phyloP scores from a whole-genome alignment of 2,797 vertebrate species.

The Threskiornis aethiopicus region DNA sequence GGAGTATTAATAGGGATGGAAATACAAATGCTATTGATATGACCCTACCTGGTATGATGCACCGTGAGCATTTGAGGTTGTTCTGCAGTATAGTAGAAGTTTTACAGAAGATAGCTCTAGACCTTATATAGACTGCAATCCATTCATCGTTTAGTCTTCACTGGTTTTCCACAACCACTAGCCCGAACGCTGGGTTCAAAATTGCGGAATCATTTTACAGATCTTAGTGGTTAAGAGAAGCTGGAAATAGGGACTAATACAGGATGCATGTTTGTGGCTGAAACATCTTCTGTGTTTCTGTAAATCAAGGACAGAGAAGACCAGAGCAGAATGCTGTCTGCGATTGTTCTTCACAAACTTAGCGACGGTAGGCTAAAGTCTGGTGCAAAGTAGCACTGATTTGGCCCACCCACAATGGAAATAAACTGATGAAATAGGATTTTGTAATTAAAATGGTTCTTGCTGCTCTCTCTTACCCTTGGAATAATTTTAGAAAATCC shows the following conservation, averaged over 20 bases:
- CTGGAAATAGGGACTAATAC: not conserved
- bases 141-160: not conserved
- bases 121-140: not conserved
- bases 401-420: not conserved
- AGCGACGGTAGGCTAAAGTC: not conserved
- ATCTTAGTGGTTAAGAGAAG: not conserved
- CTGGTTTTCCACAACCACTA: not conserved
- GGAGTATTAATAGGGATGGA: not conserved
- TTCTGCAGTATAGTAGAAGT: not conserved
- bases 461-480: not conserved
- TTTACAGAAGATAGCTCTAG: not conserved
- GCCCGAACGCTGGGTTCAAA: not conserved
- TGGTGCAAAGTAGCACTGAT: not conserved
- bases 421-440: not conserved
- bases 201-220: not conserved
- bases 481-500: not conserved
- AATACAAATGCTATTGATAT: not conserved
- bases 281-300: not conserved
- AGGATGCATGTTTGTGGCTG: not conserved
- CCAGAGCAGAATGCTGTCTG: not conserved
- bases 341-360: not conserved
- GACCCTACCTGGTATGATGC: not conserved
- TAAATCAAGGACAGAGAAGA: not conserved
- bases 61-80: not conserved
- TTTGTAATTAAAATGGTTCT: not conserved